phyloP scores from a whole-genome alignment of 2,888 invertebrate species.

The Harpalus rufipes region DNA sequence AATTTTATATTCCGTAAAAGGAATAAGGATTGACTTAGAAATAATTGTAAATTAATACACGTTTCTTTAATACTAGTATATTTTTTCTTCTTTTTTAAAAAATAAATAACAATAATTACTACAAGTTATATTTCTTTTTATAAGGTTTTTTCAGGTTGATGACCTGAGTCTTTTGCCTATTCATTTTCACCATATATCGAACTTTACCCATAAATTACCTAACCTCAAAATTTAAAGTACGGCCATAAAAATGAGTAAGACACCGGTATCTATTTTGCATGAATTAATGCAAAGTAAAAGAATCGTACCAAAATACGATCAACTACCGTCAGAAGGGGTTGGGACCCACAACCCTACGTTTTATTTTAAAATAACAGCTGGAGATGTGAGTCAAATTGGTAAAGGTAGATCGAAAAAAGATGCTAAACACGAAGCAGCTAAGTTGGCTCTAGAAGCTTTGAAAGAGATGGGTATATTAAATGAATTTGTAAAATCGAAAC shows the following conservation, averaged over 20 bases:
- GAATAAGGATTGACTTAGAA: too few species aligned
- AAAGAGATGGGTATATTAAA: constrained; percentile 69
- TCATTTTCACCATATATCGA: too few species aligned
- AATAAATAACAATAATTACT: too few species aligned
- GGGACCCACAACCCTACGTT: constrained; percentile 73
- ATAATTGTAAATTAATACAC: too few species aligned
- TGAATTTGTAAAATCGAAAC: not conserved
- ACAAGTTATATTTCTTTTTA: too few species aligned
- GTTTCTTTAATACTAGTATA: too few species aligned
- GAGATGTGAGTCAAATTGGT: constrained; percentile 73
- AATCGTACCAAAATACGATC: constrained; percentile 75
- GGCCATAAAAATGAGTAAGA: constrained; percentile 72
- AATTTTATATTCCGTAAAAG: too few species aligned
- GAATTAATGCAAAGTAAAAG: constrained; percentile 76
- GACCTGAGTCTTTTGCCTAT: too few species aligned
- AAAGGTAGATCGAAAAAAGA: constrained; percentile 76
- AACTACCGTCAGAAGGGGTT: constrained; percentile 73
- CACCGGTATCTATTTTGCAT: constrained; percentile 78
- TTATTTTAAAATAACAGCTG: constrained; percentile 74
- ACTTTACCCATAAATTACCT: too few species aligned
- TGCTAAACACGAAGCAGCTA: constrained; percentile 77
- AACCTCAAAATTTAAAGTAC: constrained; percentile 5
- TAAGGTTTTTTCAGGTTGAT: too few species aligned
- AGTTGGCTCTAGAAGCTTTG: constrained; percentile 74
- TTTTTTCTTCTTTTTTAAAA: too few species aligned